Conservation (phyloP, 2,888 invertebrate species). For the Herminia tarsipennalis region DNA sequence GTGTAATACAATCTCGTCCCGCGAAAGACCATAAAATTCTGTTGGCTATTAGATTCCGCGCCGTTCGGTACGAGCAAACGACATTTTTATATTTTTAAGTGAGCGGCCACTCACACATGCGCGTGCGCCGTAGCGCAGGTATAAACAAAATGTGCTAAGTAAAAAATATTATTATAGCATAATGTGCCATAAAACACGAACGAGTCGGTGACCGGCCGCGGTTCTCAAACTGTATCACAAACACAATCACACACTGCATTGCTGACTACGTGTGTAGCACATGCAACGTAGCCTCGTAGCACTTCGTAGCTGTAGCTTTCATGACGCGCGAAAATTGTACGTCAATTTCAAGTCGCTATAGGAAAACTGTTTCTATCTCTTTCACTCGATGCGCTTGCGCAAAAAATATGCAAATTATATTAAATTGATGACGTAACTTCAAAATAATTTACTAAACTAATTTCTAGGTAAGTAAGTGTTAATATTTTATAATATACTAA, state of each 20-base stretch:
- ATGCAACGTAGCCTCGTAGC: conserved; percentile 47
- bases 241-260: not conserved
- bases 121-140: conserved; percentile 44
- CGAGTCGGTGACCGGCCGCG: conserved; percentile 55
- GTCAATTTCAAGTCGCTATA: too few relatives aligned
- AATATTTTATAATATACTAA: too few relatives aligned
- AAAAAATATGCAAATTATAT: too few relatives aligned
- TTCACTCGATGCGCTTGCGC: too few relatives aligned
- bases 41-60: conserved; percentile 71
- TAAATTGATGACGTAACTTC: too few relatives aligned
- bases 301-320: conserved; percentile 31
- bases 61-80: conserved; percentile 62
- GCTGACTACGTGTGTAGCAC: conserved; percentile 42
- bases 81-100: conserved; percentile 66
- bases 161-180: conserved; percentile 84
- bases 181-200: conserved; percentile 81
- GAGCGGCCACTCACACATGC: conserved; percentile 47
- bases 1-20: conserved; percentile 74
- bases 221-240: conserved; percentile 69
- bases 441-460: too few relatives aligned
- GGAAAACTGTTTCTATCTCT: too few relatives aligned
- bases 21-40: conserved; percentile 77
- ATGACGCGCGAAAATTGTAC: not conserved
- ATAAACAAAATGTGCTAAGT: conserved; percentile 82
- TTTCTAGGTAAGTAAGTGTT: too few relatives aligned